phyloP scores from a whole-genome alignment of 1,140 invertebrate genomes.

The Wiebesia pumilae region DNA sequence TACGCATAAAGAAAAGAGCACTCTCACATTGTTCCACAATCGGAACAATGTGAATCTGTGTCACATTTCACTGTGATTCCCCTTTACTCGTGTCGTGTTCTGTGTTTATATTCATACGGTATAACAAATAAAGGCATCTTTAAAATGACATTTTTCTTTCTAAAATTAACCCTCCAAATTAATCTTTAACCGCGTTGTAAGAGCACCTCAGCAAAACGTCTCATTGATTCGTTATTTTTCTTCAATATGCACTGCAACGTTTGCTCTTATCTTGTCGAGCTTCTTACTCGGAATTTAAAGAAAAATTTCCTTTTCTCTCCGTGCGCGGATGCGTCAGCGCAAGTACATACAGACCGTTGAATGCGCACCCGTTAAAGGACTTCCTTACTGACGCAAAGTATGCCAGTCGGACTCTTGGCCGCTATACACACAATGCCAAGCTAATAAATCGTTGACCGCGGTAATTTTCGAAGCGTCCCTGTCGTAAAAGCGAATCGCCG shows the following conservation, averaged over 20 bases:
- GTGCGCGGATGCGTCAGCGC: neutral
- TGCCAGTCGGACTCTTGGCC: conserved; percentile 11
- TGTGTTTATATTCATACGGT: neutral
- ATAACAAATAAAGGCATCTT: neutral
- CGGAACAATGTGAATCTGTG: neutral
- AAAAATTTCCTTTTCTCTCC: neutral
- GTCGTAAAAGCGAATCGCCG: conserved; percentile 24
- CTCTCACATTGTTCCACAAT: neutral
- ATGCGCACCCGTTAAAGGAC: neutral
- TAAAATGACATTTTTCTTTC: neutral
- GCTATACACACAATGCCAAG: neutral
- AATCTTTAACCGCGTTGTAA: neutral
- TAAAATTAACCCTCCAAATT: neutral
- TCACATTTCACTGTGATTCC: neutral
- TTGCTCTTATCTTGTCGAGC: neutral
- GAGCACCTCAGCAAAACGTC: neutral
- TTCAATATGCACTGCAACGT: neutral
- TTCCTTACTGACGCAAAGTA: conserved; percentile 36
- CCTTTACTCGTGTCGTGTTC: neutral
- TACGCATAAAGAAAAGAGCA: neutral
- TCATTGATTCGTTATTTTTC: neutral
- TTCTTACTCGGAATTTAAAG: neutral
- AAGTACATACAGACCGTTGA: neutral
- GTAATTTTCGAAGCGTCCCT: conserved; percentile 30
- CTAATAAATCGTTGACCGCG: conserved; percentile 41